Base-by-base conservation (phyloP, 2,113 vertebrate species). In the Gambusia holbrooki region DNA sequence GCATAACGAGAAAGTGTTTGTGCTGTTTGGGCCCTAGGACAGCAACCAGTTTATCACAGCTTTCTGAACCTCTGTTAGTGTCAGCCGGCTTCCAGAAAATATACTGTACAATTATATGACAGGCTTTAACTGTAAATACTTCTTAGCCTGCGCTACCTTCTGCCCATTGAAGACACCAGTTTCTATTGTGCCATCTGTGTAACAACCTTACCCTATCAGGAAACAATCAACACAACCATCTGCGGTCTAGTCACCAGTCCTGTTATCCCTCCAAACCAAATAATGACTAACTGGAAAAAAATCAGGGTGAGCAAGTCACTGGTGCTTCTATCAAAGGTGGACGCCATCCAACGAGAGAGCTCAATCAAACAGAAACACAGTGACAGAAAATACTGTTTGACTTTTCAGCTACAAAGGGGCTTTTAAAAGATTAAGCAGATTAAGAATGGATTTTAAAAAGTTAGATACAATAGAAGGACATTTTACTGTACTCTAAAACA, bases 211-310 rank as follows among this genome's bases (percentile, higher is more conserved):
- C 74, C 83, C 88, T 89, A 84, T 91, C 87, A 84, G 87, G 88
- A 87, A 85, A 92, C 84, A 86, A 91, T 93, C 90, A 91, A 89
- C 88, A 91, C 72, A 86, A 85, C 92, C 92, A 92, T 93, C 88
- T 92, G 90, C 74, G 70, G 92, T 87, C 87, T 90, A 75, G 88
- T 90, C 90, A 87, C 87, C 83, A 84, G 87, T 88, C 79, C 89
- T 84, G 85, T 84, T 78, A 84, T 89, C 79, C 78, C 88, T 89
- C 90, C 89, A 91, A 91, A 89, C 82, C 87, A 90, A 90, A 92
- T 89, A 91, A 85, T 87, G 89, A 85, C 86, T 88, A 87, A 91
- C 82, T 83, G 88, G 84, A 80, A 84, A 81, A 81, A 82, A 79
- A 81, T 76, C 81, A 80, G 88, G 90, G 88, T 87, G 88, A 91